These are phyloP conservation scores for Brachymystax lenok DNA, from an alignment of 2,797 vertebrate genomes.

Conservation along the genomic window DNA sequence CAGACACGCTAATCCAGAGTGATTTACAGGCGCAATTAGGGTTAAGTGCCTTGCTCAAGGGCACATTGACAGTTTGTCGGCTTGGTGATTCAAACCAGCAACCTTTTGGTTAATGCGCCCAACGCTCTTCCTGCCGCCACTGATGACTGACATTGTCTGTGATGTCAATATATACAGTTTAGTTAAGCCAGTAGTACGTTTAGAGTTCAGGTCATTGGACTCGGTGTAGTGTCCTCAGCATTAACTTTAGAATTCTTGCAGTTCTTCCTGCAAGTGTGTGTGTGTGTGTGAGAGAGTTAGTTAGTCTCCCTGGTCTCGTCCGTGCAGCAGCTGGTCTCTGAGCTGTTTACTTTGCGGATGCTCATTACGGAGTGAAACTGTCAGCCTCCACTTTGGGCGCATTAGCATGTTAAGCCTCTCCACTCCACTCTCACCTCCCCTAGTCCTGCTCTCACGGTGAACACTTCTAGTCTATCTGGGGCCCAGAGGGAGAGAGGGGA, in stretches of 20 bases:
- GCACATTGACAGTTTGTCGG: no score
- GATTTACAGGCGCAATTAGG: no score
- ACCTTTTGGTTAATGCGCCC: no score
- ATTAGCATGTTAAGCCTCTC: slow-evolving; percentile 54
- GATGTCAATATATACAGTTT: slow-evolving; percentile 8
- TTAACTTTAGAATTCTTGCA: not conserved
- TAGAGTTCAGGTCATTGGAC: no score
- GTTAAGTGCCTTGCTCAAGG: no score
- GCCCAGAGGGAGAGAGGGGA: slow-evolving; percentile 1
- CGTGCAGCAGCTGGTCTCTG: slow-evolving; percentile 35
- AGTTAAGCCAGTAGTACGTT: not conserved
- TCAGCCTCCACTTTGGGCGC: slow-evolving; percentile 59
- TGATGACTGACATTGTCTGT: slow-evolving; percentile 17
- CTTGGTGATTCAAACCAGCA: no score
- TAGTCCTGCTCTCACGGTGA: slow-evolving; percentile 28
- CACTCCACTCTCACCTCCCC: slow-evolving; percentile 25
- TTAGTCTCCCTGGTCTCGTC: slow-evolving; percentile 10
- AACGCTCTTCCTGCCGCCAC: no score
- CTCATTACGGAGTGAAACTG: slow-evolving; percentile 62
- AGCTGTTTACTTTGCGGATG: slow-evolving; percentile 43
- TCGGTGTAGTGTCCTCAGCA: not conserved
- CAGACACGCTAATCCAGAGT: no score
- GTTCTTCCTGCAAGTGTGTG: slow-evolving; percentile 3
- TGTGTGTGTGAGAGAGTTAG: not conserved
- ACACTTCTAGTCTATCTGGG: slow-evolving; percentile 12